phyloP scores from a whole-genome alignment of 2,797 vertebrate species.

The Pseudomugil gertrudae region DNA sequence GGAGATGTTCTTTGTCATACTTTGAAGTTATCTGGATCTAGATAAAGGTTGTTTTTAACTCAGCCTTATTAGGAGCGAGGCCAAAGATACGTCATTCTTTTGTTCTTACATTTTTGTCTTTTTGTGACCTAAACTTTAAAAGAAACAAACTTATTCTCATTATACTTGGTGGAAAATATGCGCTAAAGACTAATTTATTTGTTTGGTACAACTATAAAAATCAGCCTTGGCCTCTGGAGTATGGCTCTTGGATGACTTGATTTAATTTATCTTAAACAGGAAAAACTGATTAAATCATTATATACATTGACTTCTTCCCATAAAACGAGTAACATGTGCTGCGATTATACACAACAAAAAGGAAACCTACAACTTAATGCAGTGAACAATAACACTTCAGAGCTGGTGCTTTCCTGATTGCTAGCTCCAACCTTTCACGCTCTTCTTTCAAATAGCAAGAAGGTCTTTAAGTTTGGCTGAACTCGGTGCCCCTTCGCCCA shows the following conservation, averaged over 20 bases:
- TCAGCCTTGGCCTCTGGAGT: not conserved
- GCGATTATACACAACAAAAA: not conserved
- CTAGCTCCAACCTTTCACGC: conserved; percentile 35
- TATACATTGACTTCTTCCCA: not conserved
- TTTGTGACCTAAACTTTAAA: not conserved
- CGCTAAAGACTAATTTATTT: not conserved
- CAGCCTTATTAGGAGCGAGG: not conserved
- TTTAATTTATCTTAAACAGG: not conserved
- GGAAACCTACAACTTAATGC: not conserved
- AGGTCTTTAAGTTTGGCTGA: conserved; percentile 50
- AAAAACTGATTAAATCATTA: not conserved
- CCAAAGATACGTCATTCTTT: not conserved
- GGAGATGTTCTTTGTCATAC: not conserved
- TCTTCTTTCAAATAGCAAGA: conserved; percentile 24
- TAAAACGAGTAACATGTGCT: not conserved
- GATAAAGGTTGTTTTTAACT: too few species aligned
- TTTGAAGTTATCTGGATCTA: too few species aligned
- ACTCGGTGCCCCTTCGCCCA: conserved; percentile 31
- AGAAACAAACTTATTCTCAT: not conserved
- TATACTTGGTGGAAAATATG: not conserved
- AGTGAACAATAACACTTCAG: not conserved
- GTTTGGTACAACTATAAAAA: not conserved
- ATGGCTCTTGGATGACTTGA: too few species aligned
- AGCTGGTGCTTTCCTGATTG: conserved; percentile 6
- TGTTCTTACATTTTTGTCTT: not conserved